Conservation (phyloP, 1,140 invertebrate genomes). For the Zaprionus capensis region DNA sequence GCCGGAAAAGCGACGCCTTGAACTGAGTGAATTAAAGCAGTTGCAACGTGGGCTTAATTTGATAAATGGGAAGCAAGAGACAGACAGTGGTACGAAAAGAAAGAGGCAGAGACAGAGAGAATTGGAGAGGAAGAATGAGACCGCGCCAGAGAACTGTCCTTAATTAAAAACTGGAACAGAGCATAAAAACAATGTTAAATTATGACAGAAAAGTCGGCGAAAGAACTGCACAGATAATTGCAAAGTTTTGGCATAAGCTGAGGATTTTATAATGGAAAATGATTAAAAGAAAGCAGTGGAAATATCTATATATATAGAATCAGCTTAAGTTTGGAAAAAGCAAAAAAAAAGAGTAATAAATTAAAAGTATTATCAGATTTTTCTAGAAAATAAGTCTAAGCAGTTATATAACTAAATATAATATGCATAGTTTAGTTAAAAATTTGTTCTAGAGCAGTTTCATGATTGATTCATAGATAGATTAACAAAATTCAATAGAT, state of each 20-base stretch:
- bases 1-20: background rate
- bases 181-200: constrained; percentile 6
- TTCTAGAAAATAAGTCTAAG: too few relatives aligned
- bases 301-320: background rate
- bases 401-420: too few relatives aligned
- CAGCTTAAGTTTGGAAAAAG: too few relatives aligned
- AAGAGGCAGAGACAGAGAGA: background rate
- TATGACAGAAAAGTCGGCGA: background rate
- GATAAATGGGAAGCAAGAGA: background rate
- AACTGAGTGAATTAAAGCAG: constrained; percentile 7
- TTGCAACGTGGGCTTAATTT: constrained; percentile 3
- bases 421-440: too few relatives aligned
- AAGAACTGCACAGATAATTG: background rate
- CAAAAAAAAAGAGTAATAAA: too few relatives aligned
- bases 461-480: too few relatives aligned
- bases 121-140: background rate
- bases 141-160: background rate
- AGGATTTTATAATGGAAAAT: background rate
- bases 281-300: background rate
- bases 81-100: background rate
- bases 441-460: too few relatives aligned
- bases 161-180: constrained; percentile 3
- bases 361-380: background rate
- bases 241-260: background rate
- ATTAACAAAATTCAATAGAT: too few relatives aligned